Evolutionary conservation across 2,113 vertebrate genomes (phyloP).

Genomic region (Columbina picui): DNA sequence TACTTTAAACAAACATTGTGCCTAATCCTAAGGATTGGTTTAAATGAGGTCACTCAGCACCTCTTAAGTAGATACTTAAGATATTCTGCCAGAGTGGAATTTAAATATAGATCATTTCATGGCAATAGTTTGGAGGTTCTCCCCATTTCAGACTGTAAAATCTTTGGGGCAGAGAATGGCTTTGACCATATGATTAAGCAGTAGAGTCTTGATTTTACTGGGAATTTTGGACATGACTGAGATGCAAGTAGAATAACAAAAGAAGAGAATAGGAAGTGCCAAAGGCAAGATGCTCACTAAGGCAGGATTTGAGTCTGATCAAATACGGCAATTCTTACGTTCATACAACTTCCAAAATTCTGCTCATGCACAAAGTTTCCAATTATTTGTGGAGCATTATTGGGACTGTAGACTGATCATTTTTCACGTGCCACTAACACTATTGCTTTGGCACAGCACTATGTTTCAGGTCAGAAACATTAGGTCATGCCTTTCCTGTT

Average conservation of each 20-base stretch:
- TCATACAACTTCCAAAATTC: neutral
- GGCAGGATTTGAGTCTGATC: neutral
- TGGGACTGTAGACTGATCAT: neutral
- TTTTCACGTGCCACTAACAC: neutral
- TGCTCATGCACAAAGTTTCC: neutral
- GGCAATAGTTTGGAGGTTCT: slow-evolving; percentile 21
- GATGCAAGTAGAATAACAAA: neutral
- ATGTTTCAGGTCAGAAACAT: neutral
- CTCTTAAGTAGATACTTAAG: slow-evolving; percentile 36
- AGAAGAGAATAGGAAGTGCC: neutral
- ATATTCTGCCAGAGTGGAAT: slow-evolving; percentile 3
- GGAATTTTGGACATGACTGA: neutral
- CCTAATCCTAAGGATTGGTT: slow-evolving; percentile 57
- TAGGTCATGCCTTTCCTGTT: neutral
- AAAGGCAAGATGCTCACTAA: neutral
- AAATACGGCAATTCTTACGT: neutral
- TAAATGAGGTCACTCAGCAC: slow-evolving; percentile 56
- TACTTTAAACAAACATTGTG: slow-evolving; percentile 43
- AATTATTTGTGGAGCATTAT: neutral
- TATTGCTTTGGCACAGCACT: neutral
- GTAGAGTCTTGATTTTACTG: neutral
- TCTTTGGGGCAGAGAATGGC: neutral
- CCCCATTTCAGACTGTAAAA: neutral
- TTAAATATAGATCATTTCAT: slow-evolving; percentile 11
- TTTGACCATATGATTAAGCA: neutral